A percentile compares a stretch with the other conserved stretches of the same genome.
These are phyloP conservation scores for Eucera pruinosa DNA, from an alignment of 2,888 invertebrate species.

Conservation along the genomic window DNA sequence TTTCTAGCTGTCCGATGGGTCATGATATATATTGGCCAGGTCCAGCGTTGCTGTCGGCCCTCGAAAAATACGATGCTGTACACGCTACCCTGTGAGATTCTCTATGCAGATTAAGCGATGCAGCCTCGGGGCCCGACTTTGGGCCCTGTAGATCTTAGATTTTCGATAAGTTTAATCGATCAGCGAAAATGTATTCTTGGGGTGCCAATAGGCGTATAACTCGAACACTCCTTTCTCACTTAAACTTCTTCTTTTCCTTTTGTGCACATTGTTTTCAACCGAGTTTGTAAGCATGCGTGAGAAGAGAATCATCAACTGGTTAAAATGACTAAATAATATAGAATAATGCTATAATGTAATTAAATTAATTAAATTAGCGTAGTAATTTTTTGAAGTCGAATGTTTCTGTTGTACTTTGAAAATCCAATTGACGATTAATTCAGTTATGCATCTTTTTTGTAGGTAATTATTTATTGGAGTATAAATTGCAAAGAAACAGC, in stretches of 20 bases:
- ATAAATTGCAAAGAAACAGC: too few relatives aligned
- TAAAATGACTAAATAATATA: too few relatives aligned
- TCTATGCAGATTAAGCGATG: slow-evolving; percentile 60
- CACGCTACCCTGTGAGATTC: slow-evolving; percentile 42
- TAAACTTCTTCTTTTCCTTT: background rate
- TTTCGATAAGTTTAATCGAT: slow-evolving; percentile 47
- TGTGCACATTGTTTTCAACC: background rate
- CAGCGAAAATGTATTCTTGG: slow-evolving; percentile 5
- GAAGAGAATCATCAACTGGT: too few relatives aligned
- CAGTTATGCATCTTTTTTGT: too few relatives aligned
- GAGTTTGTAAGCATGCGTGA: too few relatives aligned
- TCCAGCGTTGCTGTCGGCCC: slow-evolving; percentile 40
- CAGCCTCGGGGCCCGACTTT: slow-evolving; percentile 6
- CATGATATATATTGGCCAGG: slow-evolving; percentile 71
- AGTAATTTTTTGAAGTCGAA: too few relatives aligned
- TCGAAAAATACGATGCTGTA: slow-evolving; percentile 59
- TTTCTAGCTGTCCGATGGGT: slow-evolving; percentile 64
- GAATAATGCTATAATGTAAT: too few relatives aligned
- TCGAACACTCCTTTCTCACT: background rate
- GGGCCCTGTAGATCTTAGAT: slow-evolving; percentile 43
- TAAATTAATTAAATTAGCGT: too few relatives aligned
- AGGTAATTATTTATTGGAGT: too few relatives aligned
- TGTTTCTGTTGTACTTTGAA: too few relatives aligned
- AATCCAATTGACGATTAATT: too few relatives aligned
- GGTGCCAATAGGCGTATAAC: slow-evolving; percentile 31